phyloP scores from a whole-genome alignment of 2,888 invertebrate species.

The Gasteruption jaculator region DNA sequence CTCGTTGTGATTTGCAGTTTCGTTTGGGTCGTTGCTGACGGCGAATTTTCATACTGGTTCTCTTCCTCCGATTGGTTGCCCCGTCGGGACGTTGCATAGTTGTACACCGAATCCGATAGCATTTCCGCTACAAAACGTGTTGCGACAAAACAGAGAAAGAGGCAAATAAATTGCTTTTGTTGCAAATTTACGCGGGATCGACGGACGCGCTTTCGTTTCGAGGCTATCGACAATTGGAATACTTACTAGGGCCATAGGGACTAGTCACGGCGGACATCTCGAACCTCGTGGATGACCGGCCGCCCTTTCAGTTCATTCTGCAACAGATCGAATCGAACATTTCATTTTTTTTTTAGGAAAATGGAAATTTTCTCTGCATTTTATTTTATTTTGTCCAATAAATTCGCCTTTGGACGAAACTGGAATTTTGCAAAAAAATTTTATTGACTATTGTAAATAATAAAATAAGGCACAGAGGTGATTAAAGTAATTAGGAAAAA shows the following conservation, averaged over 20 bases:
- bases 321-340: constrained; percentile 29
- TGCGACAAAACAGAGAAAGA: constrained; percentile 1
- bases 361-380: constrained; percentile 6
- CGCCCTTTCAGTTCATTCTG: constrained; percentile 45
- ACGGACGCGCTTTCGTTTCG: neutral
- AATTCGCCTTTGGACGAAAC: too few relatives aligned
- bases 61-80: constrained; percentile 47
- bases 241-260: constrained; percentile 51
- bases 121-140: constrained; percentile 43
- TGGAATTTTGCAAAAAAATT: too few relatives aligned
- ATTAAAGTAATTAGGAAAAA: constrained; percentile 1
- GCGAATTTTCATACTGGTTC: constrained; percentile 45
- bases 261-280: constrained; percentile 51
- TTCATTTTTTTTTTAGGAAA: neutral
- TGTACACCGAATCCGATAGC: constrained; percentile 51
- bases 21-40: too few relatives aligned
- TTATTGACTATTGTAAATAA: too few relatives aligned
- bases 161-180: constrained; percentile 11
- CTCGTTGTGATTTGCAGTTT: constrained; percentile 39
- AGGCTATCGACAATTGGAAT: too few relatives aligned
- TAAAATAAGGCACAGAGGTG: too few relatives aligned
- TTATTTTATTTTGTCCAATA: too few relatives aligned
- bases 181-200: constrained; percentile 18
- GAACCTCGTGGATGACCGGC: constrained; percentile 31
- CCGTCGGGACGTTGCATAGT: constrained; percentile 48